Conservation (phyloP, 1,140 invertebrate genomes). For the Cotesia vestalis region DNA sequence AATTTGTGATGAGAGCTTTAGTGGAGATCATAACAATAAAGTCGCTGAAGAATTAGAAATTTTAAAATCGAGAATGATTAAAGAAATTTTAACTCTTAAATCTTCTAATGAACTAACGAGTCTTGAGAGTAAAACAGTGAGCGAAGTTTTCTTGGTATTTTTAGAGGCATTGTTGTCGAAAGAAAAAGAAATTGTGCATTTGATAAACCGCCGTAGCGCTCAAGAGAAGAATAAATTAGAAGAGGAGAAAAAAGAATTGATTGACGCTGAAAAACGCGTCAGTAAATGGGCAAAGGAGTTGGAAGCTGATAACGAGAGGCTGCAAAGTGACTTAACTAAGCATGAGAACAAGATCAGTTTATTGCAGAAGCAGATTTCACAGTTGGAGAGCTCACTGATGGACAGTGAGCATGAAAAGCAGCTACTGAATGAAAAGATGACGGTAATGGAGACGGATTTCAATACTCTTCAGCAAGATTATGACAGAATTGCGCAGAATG, state of each 20-base stretch:
- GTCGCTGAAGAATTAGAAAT: constrained; percentile 45
- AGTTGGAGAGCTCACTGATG: constrained; percentile 39
- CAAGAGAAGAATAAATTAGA: constrained; percentile 44
- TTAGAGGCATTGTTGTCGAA: constrained; percentile 51
- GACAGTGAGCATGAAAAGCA: constrained; percentile 50
- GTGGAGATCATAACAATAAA: constrained; percentile 35
- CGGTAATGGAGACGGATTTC: constrained; percentile 46
- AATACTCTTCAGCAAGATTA: constrained; percentile 49
- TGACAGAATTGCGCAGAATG: constrained; percentile 42
- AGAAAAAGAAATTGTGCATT: constrained; percentile 53
- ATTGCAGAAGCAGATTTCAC: constrained; percentile 31
- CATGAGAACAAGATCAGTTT: constrained; percentile 38
- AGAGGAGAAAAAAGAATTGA: constrained; percentile 49
- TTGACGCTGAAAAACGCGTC: constrained; percentile 47
- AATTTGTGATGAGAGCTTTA: constrained; percentile 9
- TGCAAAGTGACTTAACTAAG: constrained; percentile 49
- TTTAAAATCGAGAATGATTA: constrained; percentile 45
- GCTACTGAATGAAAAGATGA: constrained; percentile 47
- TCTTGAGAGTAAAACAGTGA: constrained; percentile 41
- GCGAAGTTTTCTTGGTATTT: constrained; percentile 49
- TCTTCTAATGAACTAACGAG: constrained; percentile 28
- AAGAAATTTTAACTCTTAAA: constrained; percentile 52
- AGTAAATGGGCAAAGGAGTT: constrained; percentile 49
- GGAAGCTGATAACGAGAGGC: constrained; percentile 54
- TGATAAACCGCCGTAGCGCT: constrained; percentile 41